These are phyloP conservation scores for Alces alces DNA, from an alignment of 2,113 vertebrate genomes.

Conservation along the genomic window DNA sequence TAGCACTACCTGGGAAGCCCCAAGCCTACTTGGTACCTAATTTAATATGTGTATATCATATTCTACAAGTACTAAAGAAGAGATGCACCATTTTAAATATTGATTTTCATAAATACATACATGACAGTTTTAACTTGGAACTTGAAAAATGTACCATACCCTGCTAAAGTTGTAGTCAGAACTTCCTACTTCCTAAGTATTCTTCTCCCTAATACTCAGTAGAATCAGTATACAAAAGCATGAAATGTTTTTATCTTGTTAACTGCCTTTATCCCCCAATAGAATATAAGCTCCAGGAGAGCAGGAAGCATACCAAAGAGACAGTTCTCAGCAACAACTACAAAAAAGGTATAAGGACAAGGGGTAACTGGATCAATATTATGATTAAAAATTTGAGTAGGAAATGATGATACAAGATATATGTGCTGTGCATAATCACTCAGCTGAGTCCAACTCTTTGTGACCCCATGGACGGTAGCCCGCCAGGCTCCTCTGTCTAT, in stretches of 20 bases:
- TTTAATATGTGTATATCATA: background rate
- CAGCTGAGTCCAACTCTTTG: rapidly evolving
- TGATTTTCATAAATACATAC: background rate
- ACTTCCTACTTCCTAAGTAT: background rate
- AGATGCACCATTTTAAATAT: background rate
- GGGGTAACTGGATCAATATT: background rate
- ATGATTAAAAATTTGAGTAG: background rate
- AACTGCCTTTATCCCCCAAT: background rate
- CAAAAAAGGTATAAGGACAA: background rate
- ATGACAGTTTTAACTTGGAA: background rate
- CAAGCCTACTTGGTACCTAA: background rate
- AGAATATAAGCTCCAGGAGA: background rate
- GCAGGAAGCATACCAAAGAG: background rate
- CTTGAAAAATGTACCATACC: background rate
- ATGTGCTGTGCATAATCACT: background rate
- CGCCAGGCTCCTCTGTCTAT: background rate
- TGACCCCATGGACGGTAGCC: background rate
- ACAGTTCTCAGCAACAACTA: background rate
- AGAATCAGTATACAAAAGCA: background rate
- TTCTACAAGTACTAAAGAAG: background rate
- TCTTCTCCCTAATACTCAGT: background rate
- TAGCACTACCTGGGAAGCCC: background rate
- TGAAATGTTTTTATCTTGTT: background rate
- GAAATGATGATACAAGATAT: background rate
- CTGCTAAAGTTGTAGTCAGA: background rate